These are phyloP conservation scores for Nyctalus aviator DNA, from an alignment of 2,797 vertebrate genomes.

Conservation along the genomic window DNA sequence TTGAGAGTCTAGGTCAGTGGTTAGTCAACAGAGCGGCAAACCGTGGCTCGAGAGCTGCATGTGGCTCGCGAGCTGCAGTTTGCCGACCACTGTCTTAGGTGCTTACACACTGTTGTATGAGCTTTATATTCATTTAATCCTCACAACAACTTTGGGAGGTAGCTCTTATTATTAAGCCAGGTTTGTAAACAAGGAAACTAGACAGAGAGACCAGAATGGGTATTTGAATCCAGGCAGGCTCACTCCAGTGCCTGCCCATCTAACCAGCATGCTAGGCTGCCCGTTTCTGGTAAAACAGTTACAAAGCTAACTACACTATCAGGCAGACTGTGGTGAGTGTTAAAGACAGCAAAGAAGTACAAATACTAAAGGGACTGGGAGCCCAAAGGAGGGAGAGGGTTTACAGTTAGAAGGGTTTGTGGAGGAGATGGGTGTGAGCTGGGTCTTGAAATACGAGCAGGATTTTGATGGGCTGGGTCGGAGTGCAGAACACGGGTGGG, in stretches of 20 bases:
- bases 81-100: not conserved
- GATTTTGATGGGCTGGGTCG: not conserved
- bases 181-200: not conserved
- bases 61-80: no score
- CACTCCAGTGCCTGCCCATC: rapidly evolving
- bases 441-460: not conserved
- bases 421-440: not conserved
- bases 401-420: not conserved
- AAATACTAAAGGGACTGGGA: not conserved
- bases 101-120: not conserved
- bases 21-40: no score
- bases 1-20: no score
- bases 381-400: not conserved
- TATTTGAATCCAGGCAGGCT: not conserved
- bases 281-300: not conserved
- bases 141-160: not conserved
- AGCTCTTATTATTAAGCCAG: not conserved
- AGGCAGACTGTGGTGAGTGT: not conserved
- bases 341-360: not conserved
- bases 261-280: not conserved
- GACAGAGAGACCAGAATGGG: not conserved
- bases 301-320: no score
- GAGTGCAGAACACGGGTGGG: rapidly evolving
- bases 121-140: not conserved
- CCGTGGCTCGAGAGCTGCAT: no score